A percentile compares a stretch with the other conserved stretches of the same genome.
Evolutionary conservation across 2,797 vertebrate genomes (phyloP).

Genomic region (Scarus forsteni): DNA sequence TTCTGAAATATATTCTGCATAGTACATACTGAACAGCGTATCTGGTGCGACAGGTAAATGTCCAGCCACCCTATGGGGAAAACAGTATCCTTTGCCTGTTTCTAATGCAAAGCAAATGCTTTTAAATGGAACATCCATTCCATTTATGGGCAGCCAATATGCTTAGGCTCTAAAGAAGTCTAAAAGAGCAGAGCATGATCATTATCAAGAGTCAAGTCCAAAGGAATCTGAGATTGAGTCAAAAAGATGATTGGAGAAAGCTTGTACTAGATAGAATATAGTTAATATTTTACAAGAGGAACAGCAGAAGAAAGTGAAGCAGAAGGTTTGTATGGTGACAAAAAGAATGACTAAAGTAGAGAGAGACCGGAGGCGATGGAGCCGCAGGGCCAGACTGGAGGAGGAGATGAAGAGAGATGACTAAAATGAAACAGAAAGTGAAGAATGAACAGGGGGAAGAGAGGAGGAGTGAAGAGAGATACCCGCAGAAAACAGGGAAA

Average conservation of each 20-base stretch:
- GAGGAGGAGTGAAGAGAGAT: slow-evolving; percentile 9
- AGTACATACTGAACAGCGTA: no score
- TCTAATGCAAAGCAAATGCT: no score
- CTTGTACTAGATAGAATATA: slow-evolving; percentile 8
- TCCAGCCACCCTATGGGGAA: no score
- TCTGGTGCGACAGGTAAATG: no score
- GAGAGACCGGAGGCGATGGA: slow-evolving; percentile 26
- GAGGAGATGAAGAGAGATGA: slow-evolving; percentile 15
- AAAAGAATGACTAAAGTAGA: slow-evolving; percentile 36
- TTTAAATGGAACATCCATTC: no score
- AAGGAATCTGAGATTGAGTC: slow-evolving; percentile 1
- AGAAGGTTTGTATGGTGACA: slow-evolving; percentile 17
- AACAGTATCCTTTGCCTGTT: no score
- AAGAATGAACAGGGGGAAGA: slow-evolving; percentile 24
- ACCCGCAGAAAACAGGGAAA: not conserved
- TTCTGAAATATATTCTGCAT: no score
- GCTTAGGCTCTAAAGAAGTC: no score
- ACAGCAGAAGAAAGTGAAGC: not conserved
- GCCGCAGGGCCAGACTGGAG: slow-evolving; percentile 12
- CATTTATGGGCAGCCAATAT: no score
- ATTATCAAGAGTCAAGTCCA: not conserved
- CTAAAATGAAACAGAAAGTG: not conserved
- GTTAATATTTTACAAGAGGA: slow-evolving; percentile 24
- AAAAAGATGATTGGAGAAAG: slow-evolving; percentile 19
- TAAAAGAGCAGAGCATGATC: no score